Conservation (phyloP, 2,113 vertebrate genomes). For the Turnix velox region DNA sequence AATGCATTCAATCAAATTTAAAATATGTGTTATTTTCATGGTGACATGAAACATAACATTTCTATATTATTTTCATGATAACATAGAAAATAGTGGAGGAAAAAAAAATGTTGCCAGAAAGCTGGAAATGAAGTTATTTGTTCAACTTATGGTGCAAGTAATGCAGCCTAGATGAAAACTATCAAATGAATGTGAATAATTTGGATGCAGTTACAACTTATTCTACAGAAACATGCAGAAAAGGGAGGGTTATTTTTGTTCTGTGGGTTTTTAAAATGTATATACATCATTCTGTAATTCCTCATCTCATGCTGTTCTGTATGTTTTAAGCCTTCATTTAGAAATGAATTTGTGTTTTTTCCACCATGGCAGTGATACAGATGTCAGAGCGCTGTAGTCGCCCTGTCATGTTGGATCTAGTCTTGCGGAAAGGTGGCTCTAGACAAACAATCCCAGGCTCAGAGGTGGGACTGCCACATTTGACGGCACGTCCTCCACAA, state of each 20-base stretch:
- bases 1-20: too few species aligned
- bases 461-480: conserved; percentile 33
- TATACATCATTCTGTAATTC: too few species aligned
- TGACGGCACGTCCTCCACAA: not conserved
- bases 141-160: not conserved
- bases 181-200: not conserved
- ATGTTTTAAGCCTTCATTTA: not conserved
- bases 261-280: not conserved
- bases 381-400: conserved; percentile 36
- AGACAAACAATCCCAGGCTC: conserved; percentile 54
- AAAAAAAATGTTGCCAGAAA: not conserved
- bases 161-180: not conserved
- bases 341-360: not conserved
- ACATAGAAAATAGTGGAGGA: not conserved
- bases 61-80: not conserved
- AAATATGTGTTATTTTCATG: too few species aligned
- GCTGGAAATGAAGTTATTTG: not conserved
- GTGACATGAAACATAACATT: too few species aligned
- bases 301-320: not conserved
- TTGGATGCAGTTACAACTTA: fast-evolving
- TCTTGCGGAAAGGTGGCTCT: conserved; percentile 58
- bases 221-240: not conserved
- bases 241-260: not conserved
- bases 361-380: not conserved
- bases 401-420: conserved; percentile 40